A percentile compares a stretch with the other conserved stretches of the same genome.
These are phyloP conservation scores for Asobara japonica DNA, from an alignment of 1,140 invertebrate species.

Conservation along the genomic window DNA sequence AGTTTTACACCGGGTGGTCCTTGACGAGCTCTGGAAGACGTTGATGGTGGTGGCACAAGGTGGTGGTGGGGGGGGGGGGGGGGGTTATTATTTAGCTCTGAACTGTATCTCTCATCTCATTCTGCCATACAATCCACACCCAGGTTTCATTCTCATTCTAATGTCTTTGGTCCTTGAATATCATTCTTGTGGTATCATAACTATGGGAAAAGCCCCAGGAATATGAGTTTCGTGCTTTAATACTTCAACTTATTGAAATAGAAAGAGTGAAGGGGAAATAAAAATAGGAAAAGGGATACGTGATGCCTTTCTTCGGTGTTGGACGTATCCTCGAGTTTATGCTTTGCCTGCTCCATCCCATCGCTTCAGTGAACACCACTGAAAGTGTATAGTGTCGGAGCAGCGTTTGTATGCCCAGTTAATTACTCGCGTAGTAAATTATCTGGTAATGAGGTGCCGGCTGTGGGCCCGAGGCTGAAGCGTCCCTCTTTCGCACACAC, in stretches of 20 bases:
- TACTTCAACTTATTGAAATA: background rate
- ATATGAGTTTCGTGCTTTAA: background rate
- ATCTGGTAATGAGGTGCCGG: conserved; percentile 66
- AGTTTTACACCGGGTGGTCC: conserved; percentile 63
- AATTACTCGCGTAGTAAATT: conserved; percentile 67
- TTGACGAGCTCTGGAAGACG: conserved; percentile 29
- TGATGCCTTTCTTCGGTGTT: background rate
- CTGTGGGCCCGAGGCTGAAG: conserved; percentile 52
- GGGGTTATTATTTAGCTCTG: conserved; percentile 66
- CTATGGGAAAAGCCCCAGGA: background rate
- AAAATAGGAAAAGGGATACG: background rate
- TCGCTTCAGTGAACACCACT: background rate
- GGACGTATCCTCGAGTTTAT: background rate
- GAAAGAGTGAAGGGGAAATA: background rate
- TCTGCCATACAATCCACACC: conserved; percentile 40
- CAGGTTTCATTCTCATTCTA: conserved; percentile 25
- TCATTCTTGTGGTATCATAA: background rate
- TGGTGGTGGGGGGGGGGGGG: no score
- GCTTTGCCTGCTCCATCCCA: background rate
- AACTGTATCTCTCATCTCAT: conserved; percentile 62
- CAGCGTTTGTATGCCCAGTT: conserved; percentile 64
- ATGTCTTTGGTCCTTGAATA: conserved; percentile 26
- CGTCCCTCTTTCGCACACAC: conserved; percentile 19
- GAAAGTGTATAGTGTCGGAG: background rate
- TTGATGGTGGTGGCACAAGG: conserved; percentile 39